Conservation (phyloP, 30 jellyfish, hydroid and myxozoan species). For the Hydra vulgaris region DNA sequence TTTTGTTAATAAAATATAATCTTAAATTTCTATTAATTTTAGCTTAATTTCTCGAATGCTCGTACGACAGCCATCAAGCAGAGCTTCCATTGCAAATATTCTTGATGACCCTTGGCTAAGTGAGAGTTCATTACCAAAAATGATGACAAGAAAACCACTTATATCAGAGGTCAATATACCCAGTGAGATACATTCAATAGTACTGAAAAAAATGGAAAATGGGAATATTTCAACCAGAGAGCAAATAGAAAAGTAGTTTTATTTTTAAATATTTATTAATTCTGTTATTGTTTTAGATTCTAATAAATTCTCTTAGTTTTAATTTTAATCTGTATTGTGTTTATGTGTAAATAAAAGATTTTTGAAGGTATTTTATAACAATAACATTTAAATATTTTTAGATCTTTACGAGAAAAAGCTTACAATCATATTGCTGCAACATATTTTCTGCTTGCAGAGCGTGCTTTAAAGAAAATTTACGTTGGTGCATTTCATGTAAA, state of each 20-base stretch:
- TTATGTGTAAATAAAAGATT: no score
- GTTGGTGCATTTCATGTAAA: constrained; percentile 63
- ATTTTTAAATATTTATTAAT: neutral
- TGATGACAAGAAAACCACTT: constrained; percentile 45
- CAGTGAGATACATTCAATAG: constrained; percentile 56
- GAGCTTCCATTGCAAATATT: constrained; percentile 74
- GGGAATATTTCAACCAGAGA: constrained; percentile 69
- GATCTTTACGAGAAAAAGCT: constrained; percentile 73
- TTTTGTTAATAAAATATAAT: no score
- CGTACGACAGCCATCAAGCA: constrained; percentile 71
- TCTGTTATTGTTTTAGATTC: neutral
- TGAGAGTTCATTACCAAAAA: neutral
- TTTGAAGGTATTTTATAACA: no score
- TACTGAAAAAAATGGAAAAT: constrained; percentile 67
- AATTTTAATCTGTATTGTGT: no score
- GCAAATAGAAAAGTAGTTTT: constrained; percentile 55
- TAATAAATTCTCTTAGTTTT: neutral
- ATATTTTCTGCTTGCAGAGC: constrained; percentile 81
- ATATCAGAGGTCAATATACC: constrained; percentile 66
- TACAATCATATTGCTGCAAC: constrained; percentile 90
- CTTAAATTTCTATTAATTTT: neutral
- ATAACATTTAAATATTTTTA: no score
- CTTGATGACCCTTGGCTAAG: constrained; percentile 68
- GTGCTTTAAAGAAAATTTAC: constrained; percentile 46
- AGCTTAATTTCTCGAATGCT: constrained; percentile 77